Percentiles rank a stretch among this genome's conserved stretches.
phyloP scores from a whole-genome alignment of 1,140 invertebrate genomes.

The Drosophila nebulosa region DNA sequence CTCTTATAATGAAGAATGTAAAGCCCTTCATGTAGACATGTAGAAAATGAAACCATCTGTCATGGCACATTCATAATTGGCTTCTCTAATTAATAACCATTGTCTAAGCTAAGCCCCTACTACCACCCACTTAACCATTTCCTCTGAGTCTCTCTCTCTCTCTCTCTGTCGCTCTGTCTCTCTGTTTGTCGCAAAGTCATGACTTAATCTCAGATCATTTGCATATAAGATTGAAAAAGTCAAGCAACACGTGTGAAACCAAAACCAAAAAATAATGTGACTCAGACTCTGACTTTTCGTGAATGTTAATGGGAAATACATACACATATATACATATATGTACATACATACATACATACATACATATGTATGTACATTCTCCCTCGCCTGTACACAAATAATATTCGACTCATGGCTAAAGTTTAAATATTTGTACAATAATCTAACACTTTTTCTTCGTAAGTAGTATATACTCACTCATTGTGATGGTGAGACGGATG shows the following conservation, averaged over 20 bases:
- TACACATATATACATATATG: background rate
- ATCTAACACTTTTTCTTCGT: constrained; percentile 2
- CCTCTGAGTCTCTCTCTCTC: background rate
- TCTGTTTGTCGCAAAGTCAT: background rate
- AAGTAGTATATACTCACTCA: background rate
- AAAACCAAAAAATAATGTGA: background rate
- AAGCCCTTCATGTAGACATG: background rate
- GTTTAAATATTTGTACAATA: constrained; percentile 11
- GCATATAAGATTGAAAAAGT: background rate
- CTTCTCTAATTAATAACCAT: constrained; percentile 5
- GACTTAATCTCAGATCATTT: constrained; percentile 3
- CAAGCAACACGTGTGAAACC: background rate
- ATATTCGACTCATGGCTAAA: constrained; percentile 3
- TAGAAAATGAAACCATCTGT: background rate
- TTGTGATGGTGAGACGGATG: too few species aligned
- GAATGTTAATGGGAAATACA: background rate
- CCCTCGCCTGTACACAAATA: too few species aligned
- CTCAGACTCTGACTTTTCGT: background rate
- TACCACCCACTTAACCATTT: constrained; percentile 1
- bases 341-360: background rate
- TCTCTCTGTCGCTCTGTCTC: background rate
- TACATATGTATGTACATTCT: background rate
- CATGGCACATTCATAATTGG: background rate
- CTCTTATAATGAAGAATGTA: background rate
- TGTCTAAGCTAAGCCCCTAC: background rate